phyloP scores from a whole-genome alignment of 1,140 invertebrate species.

The Batillaria attramentaria region DNA sequence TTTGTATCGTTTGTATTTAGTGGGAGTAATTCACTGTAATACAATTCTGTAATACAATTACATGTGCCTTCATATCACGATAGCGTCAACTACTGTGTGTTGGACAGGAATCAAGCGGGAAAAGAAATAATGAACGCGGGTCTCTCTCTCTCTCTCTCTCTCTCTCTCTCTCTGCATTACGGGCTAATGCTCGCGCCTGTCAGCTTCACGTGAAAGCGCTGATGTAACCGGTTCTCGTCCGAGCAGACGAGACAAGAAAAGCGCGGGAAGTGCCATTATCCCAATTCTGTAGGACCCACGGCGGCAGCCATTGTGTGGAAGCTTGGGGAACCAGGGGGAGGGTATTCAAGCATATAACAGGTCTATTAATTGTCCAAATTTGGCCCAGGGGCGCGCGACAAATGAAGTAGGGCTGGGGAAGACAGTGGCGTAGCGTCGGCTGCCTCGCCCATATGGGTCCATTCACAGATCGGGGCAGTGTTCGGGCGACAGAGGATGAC shows the following conservation, averaged over 20 bases:
- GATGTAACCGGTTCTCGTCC: conserved; percentile 14
- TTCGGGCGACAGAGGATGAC: neutral
- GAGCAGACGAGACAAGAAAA: neutral
- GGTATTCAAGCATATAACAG: conserved; percentile 8
- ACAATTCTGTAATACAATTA: too few relatives aligned
- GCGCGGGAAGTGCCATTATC: neutral
- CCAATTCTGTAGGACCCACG: neutral
- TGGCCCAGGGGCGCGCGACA: neutral
- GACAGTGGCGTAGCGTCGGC: neutral
- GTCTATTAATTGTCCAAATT: conserved; percentile 20
- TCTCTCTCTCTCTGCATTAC: too few relatives aligned
- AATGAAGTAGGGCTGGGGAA: neutral
- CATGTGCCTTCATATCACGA: too few relatives aligned
- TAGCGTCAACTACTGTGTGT: too few relatives aligned
- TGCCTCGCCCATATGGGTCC: neutral
- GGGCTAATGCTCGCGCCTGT: too few relatives aligned
- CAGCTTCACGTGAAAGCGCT: neutral
- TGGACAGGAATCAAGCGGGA: too few relatives aligned
- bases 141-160: too few relatives aligned
- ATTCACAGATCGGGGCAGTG: neutral
- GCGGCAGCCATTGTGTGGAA: neutral
- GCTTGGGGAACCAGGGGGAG: neutral
- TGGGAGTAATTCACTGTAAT: too few relatives aligned
- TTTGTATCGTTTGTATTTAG: too few relatives aligned
- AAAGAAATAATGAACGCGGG: too few relatives aligned